phyloP scores from a whole-genome alignment of 1,140 invertebrate genomes.

The Hylyphantes graminicola region DNA sequence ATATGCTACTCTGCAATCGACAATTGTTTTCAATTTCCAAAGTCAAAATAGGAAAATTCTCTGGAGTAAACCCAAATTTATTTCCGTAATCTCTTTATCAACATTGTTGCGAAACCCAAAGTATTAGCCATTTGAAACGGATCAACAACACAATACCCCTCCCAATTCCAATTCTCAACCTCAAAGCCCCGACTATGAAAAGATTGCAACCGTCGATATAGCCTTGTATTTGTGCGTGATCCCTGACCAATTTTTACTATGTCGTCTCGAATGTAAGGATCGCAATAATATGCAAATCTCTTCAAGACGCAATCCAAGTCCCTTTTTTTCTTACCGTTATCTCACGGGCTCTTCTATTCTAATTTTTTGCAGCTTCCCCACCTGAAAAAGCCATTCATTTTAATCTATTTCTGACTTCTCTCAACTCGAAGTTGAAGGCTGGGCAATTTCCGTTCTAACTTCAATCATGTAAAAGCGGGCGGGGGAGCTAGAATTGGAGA shows the following conservation, averaged over 20 bases:
- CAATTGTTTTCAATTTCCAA: no score
- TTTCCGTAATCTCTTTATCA: no score
- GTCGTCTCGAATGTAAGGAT: slow-evolving; percentile 11
- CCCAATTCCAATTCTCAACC: no score
- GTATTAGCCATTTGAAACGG: no score
- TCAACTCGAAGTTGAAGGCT: slow-evolving; percentile 4
- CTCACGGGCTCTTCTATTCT: slow-evolving; percentile 28
- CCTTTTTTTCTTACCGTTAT: slow-evolving; percentile 24
- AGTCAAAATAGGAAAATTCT: no score
- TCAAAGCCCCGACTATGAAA: background rate
- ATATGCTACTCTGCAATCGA: no score
- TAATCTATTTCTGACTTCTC: slow-evolving; percentile 56
- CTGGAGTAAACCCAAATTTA: no score
- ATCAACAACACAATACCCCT: no score
- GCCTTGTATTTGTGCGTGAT: slow-evolving; percentile 17
- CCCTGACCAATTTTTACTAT: slow-evolving; percentile 32
- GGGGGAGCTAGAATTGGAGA: slow-evolving; percentile 7
- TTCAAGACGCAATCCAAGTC: slow-evolving; percentile 27
- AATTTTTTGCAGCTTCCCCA: background rate
- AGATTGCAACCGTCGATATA: background rate
- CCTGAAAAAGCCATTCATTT: slow-evolving; percentile 35
- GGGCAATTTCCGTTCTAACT: slow-evolving; percentile 47
- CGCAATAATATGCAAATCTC: slow-evolving; percentile 55
- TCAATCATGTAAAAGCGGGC: slow-evolving; percentile 26
- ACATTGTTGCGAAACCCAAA: no score